Conservation (phyloP, 2,888 invertebrate genomes). For the Caenorhabditis sp. region DNA sequence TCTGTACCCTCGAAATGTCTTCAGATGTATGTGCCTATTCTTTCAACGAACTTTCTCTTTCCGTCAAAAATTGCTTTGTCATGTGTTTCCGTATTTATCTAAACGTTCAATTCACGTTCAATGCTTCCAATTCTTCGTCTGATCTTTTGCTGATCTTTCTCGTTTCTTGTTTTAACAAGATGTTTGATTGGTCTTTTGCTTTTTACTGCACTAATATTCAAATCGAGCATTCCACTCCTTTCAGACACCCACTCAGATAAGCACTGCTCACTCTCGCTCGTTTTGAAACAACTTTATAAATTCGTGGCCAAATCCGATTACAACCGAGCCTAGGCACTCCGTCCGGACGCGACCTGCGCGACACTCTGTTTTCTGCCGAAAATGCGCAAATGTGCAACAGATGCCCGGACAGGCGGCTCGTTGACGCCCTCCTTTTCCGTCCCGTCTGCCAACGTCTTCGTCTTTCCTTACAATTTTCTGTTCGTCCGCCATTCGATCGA, state of each 20-base stretch:
- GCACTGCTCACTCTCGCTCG: no score
- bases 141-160: slow-evolving; percentile 33
- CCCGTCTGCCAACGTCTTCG: slow-evolving; percentile 2
- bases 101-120: slow-evolving; percentile 35
- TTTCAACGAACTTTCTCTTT: slow-evolving; percentile 37
- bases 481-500: background rate
- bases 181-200: background rate
- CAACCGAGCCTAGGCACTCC: slow-evolving; percentile 1
- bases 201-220: background rate
- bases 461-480: background rate
- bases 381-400: slow-evolving; percentile 48
- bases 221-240: no score
- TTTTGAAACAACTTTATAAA: background rate
- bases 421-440: slow-evolving; percentile 23
- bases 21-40: slow-evolving; percentile 38
- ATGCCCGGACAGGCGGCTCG: slow-evolving; percentile 45
- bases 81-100: slow-evolving; percentile 25
- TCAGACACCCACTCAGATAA: no score
- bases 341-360: background rate
- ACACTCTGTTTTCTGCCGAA: slow-evolving; percentile 1
- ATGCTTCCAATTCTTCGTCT: slow-evolving; percentile 9
- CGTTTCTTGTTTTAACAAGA: background rate
- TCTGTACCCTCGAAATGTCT: slow-evolving; percentile 31
- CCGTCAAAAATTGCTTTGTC: slow-evolving; percentile 30
- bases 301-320: slow-evolving; percentile 27